Evolutionary conservation across 2,113 vertebrate species (phyloP), one percentile per base, ranked within the genome.

Genomic region (Genyomyrus donnyi): DNA sequence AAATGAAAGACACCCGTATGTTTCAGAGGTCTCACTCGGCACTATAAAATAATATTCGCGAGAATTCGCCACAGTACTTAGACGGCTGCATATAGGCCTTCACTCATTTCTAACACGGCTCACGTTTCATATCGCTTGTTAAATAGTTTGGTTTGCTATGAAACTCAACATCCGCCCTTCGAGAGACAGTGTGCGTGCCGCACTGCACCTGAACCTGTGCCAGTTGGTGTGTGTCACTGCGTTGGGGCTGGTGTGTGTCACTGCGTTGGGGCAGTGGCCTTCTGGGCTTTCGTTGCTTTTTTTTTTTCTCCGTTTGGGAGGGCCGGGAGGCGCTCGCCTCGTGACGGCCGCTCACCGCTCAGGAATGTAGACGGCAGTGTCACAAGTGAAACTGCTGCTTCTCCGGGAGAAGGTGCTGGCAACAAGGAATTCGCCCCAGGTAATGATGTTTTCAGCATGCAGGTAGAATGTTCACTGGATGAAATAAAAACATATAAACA

Each of bases 281-380:
- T 50, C 24, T 49, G 19, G 48, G 84, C n/a, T 48, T 13, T 21
- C 21, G 45, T 21, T 50, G 48, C 10, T 48, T 48, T 46, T 52
- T 52, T 52, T 21, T 48, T 53, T n/a, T 39, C 62, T 13, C 53
- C 5, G 62, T 87, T 31, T 35, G 85, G 50, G 31, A 35, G 49
- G 27, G 1, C 74, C 17, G 35, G 74, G 74, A 80, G 74, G 74
- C 5, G 46, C 35, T 87, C 0, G 0, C 49, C 27, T 39, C 27
- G n/a, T 53, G 49, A 50, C 17, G 2, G 17, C 11, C 15, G 77
- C 49, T 84, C 89, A 89, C 50, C 35, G 31, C 10, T 17, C 21
- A 62, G 89, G 89, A 89, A 89, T 89, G 89, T 80, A 89, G 89
- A 62, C 89, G 85, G 53, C 10, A 10, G 52, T 46, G 35, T 83